Conservation (phyloP, 2,797 vertebrate genomes). For the Hypotaenidia philippensis region DNA sequence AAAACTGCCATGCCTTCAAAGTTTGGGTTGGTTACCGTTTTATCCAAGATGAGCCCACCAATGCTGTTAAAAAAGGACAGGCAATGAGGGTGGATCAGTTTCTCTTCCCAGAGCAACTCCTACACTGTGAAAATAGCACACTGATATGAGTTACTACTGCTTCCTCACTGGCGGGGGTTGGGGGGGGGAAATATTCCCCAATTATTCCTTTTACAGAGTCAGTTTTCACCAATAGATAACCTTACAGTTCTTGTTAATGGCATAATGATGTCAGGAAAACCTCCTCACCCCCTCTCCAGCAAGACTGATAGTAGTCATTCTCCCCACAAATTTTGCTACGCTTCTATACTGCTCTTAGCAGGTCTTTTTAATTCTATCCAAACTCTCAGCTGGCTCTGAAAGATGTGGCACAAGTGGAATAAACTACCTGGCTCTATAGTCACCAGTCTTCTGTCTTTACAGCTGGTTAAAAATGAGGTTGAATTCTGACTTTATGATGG, state of each 20-base stretch:
- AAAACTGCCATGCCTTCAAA: constrained; percentile 95
- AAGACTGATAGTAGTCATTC: not conserved
- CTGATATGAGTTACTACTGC: not conserved
- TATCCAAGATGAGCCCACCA: constrained; percentile 95
- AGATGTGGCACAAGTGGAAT: not conserved
- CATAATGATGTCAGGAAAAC: not conserved
- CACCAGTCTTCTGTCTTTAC: not conserved
- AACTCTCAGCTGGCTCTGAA: not conserved
- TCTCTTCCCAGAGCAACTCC: not conserved
- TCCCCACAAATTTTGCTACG: not conserved
- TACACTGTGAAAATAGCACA: not conserved
- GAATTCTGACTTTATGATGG: not conserved
- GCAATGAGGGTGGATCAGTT: not conserved
- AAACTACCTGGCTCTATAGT: not conserved
- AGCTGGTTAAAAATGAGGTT: not conserved
- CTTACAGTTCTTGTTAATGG: not conserved
- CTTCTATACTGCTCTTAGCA: not conserved
- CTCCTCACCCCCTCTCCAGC: not conserved
- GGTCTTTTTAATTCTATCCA: not conserved
- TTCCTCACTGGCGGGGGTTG: not conserved
- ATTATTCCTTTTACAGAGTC: not conserved
- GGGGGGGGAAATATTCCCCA: not conserved
- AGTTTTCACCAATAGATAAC: not conserved
- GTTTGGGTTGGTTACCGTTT: constrained; percentile 88
- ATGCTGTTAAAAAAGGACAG: constrained; percentile 81